phyloP scores from a whole-genome alignment of 2,113 vertebrate genomes.

The Sterna hirundo region DNA sequence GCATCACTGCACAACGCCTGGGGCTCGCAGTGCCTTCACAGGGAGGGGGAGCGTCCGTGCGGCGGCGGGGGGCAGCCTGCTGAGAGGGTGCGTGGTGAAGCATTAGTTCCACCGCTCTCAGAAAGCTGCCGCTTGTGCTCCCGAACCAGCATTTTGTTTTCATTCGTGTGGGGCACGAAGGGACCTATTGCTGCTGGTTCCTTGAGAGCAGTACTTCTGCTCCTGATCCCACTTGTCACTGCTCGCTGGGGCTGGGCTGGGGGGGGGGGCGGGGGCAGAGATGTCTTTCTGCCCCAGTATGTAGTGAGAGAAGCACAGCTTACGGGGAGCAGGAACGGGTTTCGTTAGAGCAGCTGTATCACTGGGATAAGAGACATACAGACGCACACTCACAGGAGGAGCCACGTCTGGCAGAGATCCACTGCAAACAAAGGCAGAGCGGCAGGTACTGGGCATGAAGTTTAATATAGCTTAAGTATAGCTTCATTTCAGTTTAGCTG shows the following conservation, averaged over 20 bases:
- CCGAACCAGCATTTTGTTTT: neutral
- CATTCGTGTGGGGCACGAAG: neutral
- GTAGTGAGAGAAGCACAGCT: neutral
- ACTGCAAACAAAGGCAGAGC: neutral
- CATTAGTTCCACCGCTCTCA: neutral
- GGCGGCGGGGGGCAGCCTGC: neutral
- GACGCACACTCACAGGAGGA: neutral
- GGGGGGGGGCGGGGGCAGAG: neutral
- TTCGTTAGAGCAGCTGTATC: neutral
- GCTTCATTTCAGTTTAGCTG: neutral
- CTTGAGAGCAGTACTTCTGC: neutral
- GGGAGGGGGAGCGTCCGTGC: neutral
- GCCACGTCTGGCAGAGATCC: neutral
- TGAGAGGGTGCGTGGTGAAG: neutral
- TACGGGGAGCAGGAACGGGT: neutral
- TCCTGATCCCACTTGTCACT: neutral
- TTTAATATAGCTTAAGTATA: neutral
- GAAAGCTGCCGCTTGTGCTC: neutral
- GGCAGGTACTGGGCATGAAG: neutral
- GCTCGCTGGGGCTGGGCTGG: neutral
- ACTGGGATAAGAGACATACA: neutral
- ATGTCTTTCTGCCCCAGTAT: neutral
- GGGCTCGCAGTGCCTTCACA: accelerated
- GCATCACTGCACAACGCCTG: neutral
- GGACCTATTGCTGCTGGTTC: neutral